Evolutionary conservation across 2,888 invertebrate species (phyloP), one percentile per base, ranked within the genome.

Genomic region (Brenthis ino): DNA sequence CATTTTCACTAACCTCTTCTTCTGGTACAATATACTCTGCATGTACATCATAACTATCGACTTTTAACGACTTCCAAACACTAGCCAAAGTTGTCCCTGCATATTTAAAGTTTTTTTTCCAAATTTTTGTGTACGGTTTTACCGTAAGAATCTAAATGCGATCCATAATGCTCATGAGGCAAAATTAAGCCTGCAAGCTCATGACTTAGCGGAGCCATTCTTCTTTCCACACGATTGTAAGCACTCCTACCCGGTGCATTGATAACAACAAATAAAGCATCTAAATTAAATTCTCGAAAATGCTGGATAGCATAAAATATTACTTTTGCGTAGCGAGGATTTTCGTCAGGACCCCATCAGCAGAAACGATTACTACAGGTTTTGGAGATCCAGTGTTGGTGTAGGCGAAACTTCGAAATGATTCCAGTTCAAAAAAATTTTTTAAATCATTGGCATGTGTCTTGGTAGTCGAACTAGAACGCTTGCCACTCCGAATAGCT

Each of bases 201-300:
- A 57, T 57, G 54, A 61, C 69, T 69, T 33, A 69, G 63, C n/a
- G 65, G 58, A 58, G 65, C 65, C 65, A 66, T 66, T 37, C 65
- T 24, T 24, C 72, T 64, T 64, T 72, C 70, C 16, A 74, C 70
- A 68, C 74, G 47, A 58, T 66, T 66, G 43, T 60, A 71, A 51
- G 70, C 70, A 24, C 70, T 68, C 53, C 72, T 51, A 12, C 71
- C 71, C 63, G 68, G 68, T 28, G 73, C 71, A 73, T 73, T 71
- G 20, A 69, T 68, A 8, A 51, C 57, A 48, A 72, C 56, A 57
- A 60, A 69, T 57, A 68, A 33, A 47, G 74, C 76, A 64, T 76
- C 76, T 57, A 74, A 63, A 63, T 72, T 64, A 65, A 68, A 67
- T 68, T 65, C 51, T 57, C 66, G 67, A 56, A 74, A 74, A 66